Evolutionary conservation across 2,113 vertebrate genomes (phyloP), one percentile per base, ranked within the genome.

Genomic region (Lynx canadensis): DNA sequence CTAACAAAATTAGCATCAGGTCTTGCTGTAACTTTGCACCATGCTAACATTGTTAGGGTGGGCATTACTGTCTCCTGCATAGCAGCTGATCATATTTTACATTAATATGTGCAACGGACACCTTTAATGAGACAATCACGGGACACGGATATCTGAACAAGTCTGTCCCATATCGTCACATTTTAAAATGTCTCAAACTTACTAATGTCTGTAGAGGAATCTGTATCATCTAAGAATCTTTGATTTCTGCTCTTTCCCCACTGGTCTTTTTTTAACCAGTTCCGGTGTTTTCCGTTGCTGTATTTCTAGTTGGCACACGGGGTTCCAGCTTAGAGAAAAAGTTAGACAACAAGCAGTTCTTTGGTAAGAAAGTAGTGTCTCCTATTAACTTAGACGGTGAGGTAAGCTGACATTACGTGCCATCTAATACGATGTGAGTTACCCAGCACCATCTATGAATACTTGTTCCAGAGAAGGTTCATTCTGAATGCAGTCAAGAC

Each of bases 71-170:
- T 82, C 48, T 89, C 73, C 63, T 96, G 31, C 57, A 89, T 14
- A 45, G 11, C 48, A 97, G 91, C 38, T 97, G 94, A 84, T 96
- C 48, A 95, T 48, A 95, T 48, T 96, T 98, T 94, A 96, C 63
- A 16, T 82, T 86, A 95, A 31, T 18, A 57, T n/a, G 4, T 74
- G 50, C 87, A 97, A 74, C 5, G 18, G 84, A 95, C 73, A 50
- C 38, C 4, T 86, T 14, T 8, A 91, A 86, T 66, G 84, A 98
- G 88, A 89, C 80, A 69, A 82, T 68, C 57, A 91, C 31, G 0
- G 6, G 57, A 71, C 23, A 96, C 48, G n/a, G 95, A 63, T 45
- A 41, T 82, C 11, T 63, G 29, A 93, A 52, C 7, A 71, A 31
- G 18, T 80, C 36, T 18, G 13, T 25, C 25, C 31, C 29, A 27